These are phyloP conservation scores for Anoplolepis gracilipes DNA, from an alignment of 1,140 invertebrate species.

Conservation along the genomic window DNA sequence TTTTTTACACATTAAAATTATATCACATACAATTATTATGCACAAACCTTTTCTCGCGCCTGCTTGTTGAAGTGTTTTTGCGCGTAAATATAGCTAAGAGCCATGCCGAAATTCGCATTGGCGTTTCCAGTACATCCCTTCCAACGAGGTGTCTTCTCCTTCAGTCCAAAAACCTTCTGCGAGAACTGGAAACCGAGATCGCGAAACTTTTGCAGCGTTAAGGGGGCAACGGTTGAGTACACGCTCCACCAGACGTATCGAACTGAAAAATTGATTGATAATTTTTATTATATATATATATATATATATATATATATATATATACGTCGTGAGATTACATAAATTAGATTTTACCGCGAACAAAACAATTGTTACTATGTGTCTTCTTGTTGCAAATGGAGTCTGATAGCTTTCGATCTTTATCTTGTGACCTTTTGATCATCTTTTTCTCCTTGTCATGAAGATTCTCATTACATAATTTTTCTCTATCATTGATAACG, in stretches of 20 bases:
- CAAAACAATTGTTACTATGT: constrained; percentile 24
- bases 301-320: too few species aligned
- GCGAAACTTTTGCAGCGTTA: constrained; percentile 87
- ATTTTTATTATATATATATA: constrained; percentile 16
- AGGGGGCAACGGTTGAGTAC: constrained; percentile 88
- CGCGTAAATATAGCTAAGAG: constrained; percentile 92
- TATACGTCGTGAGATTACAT: background rate
- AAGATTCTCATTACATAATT: too few species aligned
- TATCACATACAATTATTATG: too few species aligned
- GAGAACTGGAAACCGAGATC: constrained; percentile 88
- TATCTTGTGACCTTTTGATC: constrained; percentile 75
- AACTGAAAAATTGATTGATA: constrained; percentile 82
- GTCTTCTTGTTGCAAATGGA: constrained; percentile 12
- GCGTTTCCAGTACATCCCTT: constrained; percentile 91
- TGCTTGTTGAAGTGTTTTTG: constrained; percentile 89
- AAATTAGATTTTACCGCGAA: background rate
- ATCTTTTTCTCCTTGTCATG: constrained; percentile 40
- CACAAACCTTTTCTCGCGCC: constrained; percentile 88
- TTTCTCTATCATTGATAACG: too few species aligned
- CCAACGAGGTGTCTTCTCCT: constrained; percentile 89
- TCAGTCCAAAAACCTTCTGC: constrained; percentile 88
- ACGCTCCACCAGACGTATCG: constrained; percentile 89
- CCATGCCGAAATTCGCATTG: constrained; percentile 92
- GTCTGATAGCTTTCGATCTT: constrained; percentile 75
- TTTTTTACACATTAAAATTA: too few species aligned